Evolutionary conservation across 2,888 invertebrate species (phyloP), one percentile per base, ranked within the genome.

Genomic region (Keiferia lycopersicella): DNA sequence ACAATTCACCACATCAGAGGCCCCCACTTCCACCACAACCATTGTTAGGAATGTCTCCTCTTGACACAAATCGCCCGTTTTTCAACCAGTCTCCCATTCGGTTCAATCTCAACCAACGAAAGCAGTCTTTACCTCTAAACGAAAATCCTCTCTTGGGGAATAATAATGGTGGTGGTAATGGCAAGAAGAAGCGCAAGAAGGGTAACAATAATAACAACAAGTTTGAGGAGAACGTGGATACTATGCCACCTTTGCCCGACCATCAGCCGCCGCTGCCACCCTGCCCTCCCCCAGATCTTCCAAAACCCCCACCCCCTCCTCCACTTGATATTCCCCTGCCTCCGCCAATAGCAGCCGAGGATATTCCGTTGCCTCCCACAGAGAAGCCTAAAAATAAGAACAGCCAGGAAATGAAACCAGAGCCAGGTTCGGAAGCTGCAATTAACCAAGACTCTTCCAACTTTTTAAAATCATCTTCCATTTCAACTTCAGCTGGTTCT

Each of bases 161-260:
- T 69, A 85, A 77, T 73, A 93, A 93, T 56, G n/a, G 65, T 92
- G 92, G 10, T 48, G 48, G 51, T 51, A 20, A 20, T 38, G 92
- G 93, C 0, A 96, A 96, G 89, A 96, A 95, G 87, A 96, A 96
- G 80, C 94, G 95, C 62, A 96, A 95, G 86, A 94, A 94, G 71
- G 74, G 72, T 68, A 95, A 26, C 26, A 26, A 95, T 76, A 94
- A 94, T 77, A 56, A 95, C 76, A 94, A 94, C 77, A 93, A 93
- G 71, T 93, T 88, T 75, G 87, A 89, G 61, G 88, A 88, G 71
- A 80, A 83, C 66, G 82, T 69, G 70, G 71, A 71, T 65, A 65
- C 75, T 51, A 67, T 77, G 66, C 94, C 94, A 39, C 94, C 94
- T 2, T 88, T 93, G 67, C 93, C 94, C n/a, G 87, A 92, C 38